A percentile compares a stretch with the other conserved stretches of the same genome.
These are phyloP conservation scores for Catharus ustulatus DNA, from an alignment of 2,797 vertebrate species.

Conservation along the genomic window DNA sequence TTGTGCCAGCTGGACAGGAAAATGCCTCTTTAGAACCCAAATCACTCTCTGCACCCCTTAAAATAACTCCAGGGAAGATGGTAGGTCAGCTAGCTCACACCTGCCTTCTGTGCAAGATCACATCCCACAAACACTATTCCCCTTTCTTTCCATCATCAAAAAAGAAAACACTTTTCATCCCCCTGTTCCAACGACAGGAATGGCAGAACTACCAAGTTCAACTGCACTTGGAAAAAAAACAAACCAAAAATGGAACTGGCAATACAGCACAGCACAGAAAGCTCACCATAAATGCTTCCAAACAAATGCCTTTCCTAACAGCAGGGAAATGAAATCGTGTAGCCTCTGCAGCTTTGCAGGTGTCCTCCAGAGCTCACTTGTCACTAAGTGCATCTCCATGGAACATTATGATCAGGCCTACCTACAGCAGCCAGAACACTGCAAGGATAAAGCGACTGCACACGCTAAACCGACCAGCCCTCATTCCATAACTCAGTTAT, in stretches of 20 bases:
- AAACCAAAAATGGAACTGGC: fast-evolving
- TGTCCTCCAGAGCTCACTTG: background rate
- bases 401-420: background rate
- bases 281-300: background rate
- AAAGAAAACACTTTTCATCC: background rate
- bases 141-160: background rate
- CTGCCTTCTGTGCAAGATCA: background rate
- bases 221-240: background rate
- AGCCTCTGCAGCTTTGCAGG: background rate
- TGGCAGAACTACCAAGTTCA: background rate
- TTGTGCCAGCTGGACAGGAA: background rate
- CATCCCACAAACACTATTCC: background rate
- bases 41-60: background rate
- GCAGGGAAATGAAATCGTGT: background rate
- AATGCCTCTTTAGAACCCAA: background rate
- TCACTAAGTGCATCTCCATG: fast-evolving
- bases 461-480: background rate
- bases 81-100: background rate
- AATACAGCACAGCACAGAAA: background rate
- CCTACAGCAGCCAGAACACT: background rate
- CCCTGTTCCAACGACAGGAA: background rate
- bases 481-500: background rate
- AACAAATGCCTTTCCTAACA: background rate
- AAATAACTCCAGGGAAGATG: background rate
- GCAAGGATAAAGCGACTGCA: background rate